Evolutionary conservation across 2,113 vertebrate genomes (phyloP), one percentile per base, ranked within the genome.

Genomic region (Pholis gunnellus): DNA sequence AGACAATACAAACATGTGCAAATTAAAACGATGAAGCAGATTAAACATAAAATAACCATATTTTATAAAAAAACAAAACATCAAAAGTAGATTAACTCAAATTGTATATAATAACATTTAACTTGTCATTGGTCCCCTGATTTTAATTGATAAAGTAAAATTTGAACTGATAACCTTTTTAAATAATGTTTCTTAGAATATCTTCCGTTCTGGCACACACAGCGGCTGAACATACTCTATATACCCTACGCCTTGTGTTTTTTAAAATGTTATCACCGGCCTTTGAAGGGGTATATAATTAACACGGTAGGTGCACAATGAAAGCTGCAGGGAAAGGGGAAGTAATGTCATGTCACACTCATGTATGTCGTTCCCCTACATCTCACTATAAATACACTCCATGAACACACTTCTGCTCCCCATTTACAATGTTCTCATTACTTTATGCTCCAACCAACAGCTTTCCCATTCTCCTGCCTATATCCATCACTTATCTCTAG

Each of bases 401-500:
- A 40, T 25, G 36, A 40, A 34, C 14, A 22, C 56, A 29, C 38
- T 64, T 70, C 11, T 60, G 6, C 29, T 74, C 31, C 50, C 40
- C 3, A 56, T 63, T 72, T 29, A 29, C 56, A 50, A 34, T 38
- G 63, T 18, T 59, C 2, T n/a, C 10, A 61, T 63, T 46, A 22
- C 6, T 68, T 70, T 54, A 36, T 56, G 29, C 44, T 31, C 17
- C 27, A 78, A 38, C 54, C 44, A 46, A 15, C 52, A 71, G 17
- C 18, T n/a, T 60, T 50, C 52, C 46, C 54, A 40, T 31, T 70
- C 5, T 68, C 36, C 27, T 17, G 5, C 18, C 56, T 27, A 25
- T 29, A 75, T 61, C 25, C 27, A 74, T 78, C 44, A 56, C n/a
- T 79, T 46, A 74, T 79, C 52, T 79, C 13, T 64, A n/a, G 42